Percentiles rank a stretch among this genome's conserved stretches.
Conservation (phyloP, 2,888 invertebrate species). For the Rhamnusium bicolor region DNA sequence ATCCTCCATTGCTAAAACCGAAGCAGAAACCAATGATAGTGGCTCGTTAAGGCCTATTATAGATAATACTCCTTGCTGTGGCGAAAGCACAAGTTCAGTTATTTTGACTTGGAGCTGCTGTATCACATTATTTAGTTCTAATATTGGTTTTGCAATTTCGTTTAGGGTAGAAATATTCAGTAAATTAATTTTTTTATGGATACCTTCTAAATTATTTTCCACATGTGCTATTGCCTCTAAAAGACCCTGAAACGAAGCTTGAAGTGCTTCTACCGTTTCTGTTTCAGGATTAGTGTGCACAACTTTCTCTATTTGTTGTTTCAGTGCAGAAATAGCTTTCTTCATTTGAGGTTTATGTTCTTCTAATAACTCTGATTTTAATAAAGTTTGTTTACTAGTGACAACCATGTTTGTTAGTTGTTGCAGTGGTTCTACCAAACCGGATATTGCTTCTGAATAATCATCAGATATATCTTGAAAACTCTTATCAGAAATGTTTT, state of each 20-base stretch:
- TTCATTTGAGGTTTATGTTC: constrained; percentile 44
- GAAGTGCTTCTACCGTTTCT: background rate
- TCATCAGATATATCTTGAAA: background rate
- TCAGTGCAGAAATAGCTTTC: constrained; percentile 41
- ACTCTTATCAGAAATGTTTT: background rate
- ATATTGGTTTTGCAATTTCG: constrained; percentile 23
- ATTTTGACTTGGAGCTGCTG: constrained; percentile 35
- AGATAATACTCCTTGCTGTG: too few species aligned
- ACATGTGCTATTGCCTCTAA: constrained; percentile 26
- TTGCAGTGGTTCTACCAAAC: constrained; percentile 34
- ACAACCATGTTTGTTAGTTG: constrained; percentile 37
- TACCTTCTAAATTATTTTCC: constrained; percentile 14
- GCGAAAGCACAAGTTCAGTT: too few species aligned
- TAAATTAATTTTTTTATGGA: background rate
- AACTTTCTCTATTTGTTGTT: constrained; percentile 23
- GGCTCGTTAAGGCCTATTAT: too few species aligned
- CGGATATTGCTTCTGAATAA: background rate
- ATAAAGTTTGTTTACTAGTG: constrained; percentile 27
- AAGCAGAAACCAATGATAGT: too few species aligned
- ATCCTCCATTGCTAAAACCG: too few species aligned
- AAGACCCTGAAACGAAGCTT: constrained; percentile 25
- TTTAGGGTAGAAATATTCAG: background rate
- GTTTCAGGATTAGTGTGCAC: background rate
- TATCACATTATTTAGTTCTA: constrained; percentile 39
- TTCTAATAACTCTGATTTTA: constrained; percentile 38